Conservation (phyloP, 2,888 invertebrate species). For the Cyrtodaria siliqua region DNA sequence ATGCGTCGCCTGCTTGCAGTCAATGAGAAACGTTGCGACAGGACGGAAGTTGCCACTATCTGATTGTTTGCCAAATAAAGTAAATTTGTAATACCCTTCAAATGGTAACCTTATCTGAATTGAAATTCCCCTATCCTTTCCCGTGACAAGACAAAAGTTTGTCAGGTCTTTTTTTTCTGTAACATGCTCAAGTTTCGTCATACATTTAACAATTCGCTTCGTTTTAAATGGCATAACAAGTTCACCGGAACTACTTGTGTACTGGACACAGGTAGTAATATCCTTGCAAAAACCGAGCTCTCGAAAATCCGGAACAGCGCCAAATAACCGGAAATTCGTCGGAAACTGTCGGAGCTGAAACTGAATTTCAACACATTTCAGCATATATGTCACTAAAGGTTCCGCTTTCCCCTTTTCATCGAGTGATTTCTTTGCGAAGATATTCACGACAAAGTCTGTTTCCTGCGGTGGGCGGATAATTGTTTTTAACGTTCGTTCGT, state of each 20-base stretch:
- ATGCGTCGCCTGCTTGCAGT: conserved; percentile 53
- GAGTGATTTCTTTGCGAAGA: conserved; percentile 58
- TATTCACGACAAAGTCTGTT: conserved; percentile 58
- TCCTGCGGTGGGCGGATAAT: conserved; percentile 54
- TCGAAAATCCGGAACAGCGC: conserved; percentile 55
- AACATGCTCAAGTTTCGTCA: conserved; percentile 62
- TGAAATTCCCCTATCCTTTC: conserved; percentile 53
- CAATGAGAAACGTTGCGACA: conserved; percentile 59
- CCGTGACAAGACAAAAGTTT: conserved; percentile 50
- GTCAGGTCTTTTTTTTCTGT: conserved; percentile 53
- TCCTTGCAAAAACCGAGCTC: conserved; percentile 63
- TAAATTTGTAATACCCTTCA: conserved; percentile 65
- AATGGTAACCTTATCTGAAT: conserved; percentile 63
- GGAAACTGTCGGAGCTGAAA: conserved; percentile 48
- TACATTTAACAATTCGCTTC: conserved; percentile 50
- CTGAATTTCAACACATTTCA: conserved; percentile 52
- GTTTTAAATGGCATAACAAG: conserved; percentile 55
- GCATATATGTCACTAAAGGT: conserved; percentile 57
- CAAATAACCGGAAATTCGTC: conserved; percentile 60
- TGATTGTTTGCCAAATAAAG: conserved; percentile 57
- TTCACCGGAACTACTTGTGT: conserved; percentile 55
- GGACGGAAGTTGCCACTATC: conserved; percentile 54
- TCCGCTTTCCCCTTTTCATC: conserved; percentile 54
- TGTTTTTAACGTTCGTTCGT: conserved; percentile 48
- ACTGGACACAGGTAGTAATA: conserved; percentile 47